phyloP scores from a whole-genome alignment of 92 coral and sea anemone genomes.

The Zoanthus sociatus region DNA sequence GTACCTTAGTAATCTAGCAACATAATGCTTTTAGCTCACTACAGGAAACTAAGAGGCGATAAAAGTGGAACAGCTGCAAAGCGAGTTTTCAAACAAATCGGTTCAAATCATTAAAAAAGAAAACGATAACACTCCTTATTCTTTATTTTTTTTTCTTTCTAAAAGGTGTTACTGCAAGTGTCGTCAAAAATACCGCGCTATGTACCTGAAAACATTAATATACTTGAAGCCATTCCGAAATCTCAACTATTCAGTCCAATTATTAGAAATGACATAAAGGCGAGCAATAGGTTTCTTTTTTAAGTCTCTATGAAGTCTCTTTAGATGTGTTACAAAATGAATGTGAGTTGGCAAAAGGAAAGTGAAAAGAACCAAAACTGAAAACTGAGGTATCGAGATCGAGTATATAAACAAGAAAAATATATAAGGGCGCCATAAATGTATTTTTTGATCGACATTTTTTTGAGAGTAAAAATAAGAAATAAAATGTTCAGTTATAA shows the following conservation, averaged over 20 bases:
- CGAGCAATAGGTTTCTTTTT: background rate
- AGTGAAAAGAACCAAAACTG: background rate
- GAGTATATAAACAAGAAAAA: too few species aligned
- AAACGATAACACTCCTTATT: background rate
- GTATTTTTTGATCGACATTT: too few species aligned
- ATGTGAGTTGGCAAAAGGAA: background rate
- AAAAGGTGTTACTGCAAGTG: background rate
- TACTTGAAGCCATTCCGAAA: background rate
- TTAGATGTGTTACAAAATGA: background rate
- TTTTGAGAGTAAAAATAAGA: too few species aligned
- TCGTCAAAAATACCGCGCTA: background rate
- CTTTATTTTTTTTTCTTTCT: background rate
- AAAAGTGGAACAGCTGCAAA: background rate
- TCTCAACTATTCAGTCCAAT: background rate
- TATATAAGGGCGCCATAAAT: too few species aligned
- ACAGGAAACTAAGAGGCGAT: conserved; percentile 14
- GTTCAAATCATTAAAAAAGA: background rate
- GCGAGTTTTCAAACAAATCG: conserved; percentile 21
- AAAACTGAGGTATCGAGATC: too few species aligned
- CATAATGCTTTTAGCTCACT: conserved; percentile 30
- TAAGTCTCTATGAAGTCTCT: background rate
- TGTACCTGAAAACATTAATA: background rate
- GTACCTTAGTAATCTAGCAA: conserved; percentile 15
- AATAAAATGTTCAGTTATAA: too few species aligned
- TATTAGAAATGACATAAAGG: background rate